These are phyloP conservation scores for Drosophila tropicalis DNA, from an alignment of 1,140 invertebrate genomes.

Conservation along the genomic window DNA sequence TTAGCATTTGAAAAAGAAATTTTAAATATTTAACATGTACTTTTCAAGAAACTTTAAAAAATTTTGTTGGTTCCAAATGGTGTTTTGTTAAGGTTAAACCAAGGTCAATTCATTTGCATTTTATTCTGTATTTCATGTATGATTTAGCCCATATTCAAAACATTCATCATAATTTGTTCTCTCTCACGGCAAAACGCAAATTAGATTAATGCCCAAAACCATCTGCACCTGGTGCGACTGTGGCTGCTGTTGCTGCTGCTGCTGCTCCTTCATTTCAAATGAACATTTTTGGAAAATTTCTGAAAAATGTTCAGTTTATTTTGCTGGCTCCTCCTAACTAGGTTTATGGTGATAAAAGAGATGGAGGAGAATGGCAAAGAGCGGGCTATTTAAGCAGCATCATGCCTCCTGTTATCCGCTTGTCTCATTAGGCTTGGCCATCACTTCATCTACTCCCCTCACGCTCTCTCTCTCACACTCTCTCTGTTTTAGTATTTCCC, in stretches of 20 bases:
- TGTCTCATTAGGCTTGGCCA: constrained; percentile 13
- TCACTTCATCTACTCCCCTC: background rate
- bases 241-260: background rate
- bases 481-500: background rate
- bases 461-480: constrained; percentile 1
- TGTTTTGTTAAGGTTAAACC: background rate
- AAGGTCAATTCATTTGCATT: constrained; percentile 4
- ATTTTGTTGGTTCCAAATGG: too few species aligned
- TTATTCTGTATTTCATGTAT: background rate
- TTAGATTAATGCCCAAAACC: constrained; percentile 11
- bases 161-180: constrained; percentile 6
- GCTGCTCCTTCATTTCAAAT: constrained; percentile 1
- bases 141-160: constrained; percentile 4
- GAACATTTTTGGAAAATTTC: constrained; percentile 7
- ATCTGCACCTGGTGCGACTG: constrained; percentile 2
- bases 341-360: background rate
- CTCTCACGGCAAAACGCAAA: constrained; percentile 1
- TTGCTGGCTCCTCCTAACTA: background rate
- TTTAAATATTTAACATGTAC: too few species aligned
- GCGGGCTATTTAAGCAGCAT: background rate
- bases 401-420: constrained; percentile 2
- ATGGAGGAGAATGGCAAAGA: background rate
- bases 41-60: too few species aligned
- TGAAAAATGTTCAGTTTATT: constrained; percentile 10
- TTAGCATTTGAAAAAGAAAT: too few species aligned